Conservation (phyloP, 2,113 vertebrate genomes). For the Leucosticte australis region DNA sequence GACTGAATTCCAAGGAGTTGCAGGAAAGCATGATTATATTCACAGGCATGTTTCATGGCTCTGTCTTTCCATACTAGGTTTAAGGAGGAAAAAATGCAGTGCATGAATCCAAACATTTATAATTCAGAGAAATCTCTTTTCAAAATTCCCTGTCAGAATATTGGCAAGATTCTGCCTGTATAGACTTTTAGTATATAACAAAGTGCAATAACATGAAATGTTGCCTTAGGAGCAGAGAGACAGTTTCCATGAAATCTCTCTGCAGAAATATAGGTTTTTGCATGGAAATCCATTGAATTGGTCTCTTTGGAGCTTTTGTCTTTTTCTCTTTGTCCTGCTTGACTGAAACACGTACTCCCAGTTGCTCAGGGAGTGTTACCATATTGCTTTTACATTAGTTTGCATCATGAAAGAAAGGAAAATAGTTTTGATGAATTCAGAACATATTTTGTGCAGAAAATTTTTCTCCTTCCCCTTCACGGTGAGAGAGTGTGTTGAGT, state of each 20-base stretch:
- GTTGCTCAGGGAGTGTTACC: background rate
- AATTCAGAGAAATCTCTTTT: background rate
- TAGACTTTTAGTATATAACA: conserved; percentile 5
- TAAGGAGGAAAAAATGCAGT: background rate
- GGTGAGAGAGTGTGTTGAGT: accelerated
- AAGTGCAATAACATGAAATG: conserved; percentile 40
- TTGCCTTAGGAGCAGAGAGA: conserved; percentile 22
- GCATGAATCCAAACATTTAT: background rate
- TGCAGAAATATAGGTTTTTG: background rate
- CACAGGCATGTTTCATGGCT: background rate
- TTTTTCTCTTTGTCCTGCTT: background rate
- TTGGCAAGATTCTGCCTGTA: background rate
- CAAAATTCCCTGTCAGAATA: conserved; percentile 8
- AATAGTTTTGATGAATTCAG: background rate
- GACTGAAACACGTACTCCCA: background rate
- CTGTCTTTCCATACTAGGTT: background rate
- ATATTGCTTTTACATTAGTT: background rate
- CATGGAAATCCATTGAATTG: background rate
- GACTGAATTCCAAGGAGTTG: background rate
- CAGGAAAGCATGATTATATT: background rate
- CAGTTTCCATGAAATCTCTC: conserved; percentile 3
- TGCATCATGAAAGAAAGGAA: background rate
- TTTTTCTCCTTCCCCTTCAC: background rate
- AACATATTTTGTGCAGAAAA: background rate
- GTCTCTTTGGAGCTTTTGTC: background rate